Base-by-base conservation (phyloP, 1,140 invertebrate genomes). In the Grapholita molesta region DNA sequence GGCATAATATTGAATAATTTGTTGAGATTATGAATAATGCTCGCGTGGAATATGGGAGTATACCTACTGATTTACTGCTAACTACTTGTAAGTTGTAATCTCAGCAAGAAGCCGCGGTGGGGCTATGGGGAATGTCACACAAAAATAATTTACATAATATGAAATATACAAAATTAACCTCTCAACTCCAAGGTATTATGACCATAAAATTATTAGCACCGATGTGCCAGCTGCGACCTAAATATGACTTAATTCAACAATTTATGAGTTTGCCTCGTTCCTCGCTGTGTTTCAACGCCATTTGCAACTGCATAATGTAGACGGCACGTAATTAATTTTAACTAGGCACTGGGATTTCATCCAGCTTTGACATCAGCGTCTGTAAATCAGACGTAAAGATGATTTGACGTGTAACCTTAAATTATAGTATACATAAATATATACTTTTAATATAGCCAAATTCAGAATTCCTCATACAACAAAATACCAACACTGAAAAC, bases 181-280 rank as follows among this genome's bases (percentile, higher is more conserved):
- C 8, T 21, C 42, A 21, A 21, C 15, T 48, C 42, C 15, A 0
- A 21, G 1, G 42, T 48, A 48, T 21, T 21, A 48, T 21, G 8
- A 48, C n/a, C 42, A 48, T 48, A 48, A 48, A 32, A 28, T 28
- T 61, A 28, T n/a, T 61, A 61, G 25, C 25, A 28, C 24, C 25
- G 30, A 15, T 15, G 55, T 61, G 25, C 42, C 65, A 71, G 65
- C 65, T 73, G 69, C 67, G 74, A 71, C 74, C 74, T 73, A 76
- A 73, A 76, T 75, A 72, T 67, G 69, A 52, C 25, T 38, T 69
- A 73, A 68, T 68, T 68, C 32, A 67, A 70, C 67, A 42, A 71
- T 74, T 69, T 74, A 69, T 71, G 73, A 65, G 15, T 33, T 61
- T 42, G 61, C 32, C 23, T 48, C 42, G n/a, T 21, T 48, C 18